These are phyloP conservation scores for Thermophis baileyi DNA, from an alignment of 2,113 vertebrate species.

Conservation along the genomic window DNA sequence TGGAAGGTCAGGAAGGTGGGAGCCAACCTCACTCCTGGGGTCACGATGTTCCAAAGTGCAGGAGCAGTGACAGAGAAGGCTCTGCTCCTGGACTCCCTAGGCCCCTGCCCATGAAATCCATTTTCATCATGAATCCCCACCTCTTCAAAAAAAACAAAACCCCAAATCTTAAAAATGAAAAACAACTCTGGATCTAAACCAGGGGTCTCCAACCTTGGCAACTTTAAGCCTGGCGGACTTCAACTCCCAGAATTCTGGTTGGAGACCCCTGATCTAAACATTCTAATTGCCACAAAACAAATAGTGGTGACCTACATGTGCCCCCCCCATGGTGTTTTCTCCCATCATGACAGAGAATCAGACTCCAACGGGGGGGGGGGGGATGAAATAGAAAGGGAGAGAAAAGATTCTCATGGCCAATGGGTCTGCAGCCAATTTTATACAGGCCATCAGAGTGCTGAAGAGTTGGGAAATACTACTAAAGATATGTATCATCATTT, in stretches of 20 bases:
- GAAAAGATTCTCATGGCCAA: background rate
- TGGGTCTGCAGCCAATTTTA: background rate
- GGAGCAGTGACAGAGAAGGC: background rate
- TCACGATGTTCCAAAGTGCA: background rate
- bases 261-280: background rate
- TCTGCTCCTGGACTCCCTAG: no score
- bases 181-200: no score
- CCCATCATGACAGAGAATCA: background rate
- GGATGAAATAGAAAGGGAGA: background rate
- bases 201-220: no score
- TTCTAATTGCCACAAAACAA: background rate
- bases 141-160: background rate
- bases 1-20: background rate
- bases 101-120: background rate
- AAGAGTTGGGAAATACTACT: background rate
- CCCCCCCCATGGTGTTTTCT: background rate
- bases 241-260: no score
- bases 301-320: background rate
- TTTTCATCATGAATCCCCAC: background rate
- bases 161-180: background rate
- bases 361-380: background rate
- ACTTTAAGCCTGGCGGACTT: no score
- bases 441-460: background rate
- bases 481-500: background rate
- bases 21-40: background rate